phyloP scores from a whole-genome alignment of 30 jellyfish, hydroid and myxozoan genomes.

The Turritopsis dohrnii region DNA sequence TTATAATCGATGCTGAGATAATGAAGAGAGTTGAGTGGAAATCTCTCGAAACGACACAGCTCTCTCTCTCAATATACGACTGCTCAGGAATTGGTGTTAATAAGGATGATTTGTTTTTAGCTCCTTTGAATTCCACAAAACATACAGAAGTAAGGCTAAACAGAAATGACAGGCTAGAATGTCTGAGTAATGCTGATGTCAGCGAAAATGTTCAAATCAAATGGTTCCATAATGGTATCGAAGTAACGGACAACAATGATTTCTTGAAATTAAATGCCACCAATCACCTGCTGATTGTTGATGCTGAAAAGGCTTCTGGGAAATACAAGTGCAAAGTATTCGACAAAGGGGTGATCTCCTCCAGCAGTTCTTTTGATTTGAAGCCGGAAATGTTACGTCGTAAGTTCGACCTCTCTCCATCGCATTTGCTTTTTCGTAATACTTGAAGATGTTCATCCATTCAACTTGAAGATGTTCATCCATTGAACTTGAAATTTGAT shows the following conservation, averaged over 20 bases:
- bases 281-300: background rate
- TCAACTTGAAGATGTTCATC: background rate
- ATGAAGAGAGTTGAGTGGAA: no score
- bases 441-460: background rate
- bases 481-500: no score
- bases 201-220: background rate
- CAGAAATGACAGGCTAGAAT: background rate
- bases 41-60: no score
- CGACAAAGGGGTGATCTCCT: background rate
- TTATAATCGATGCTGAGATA: no score
- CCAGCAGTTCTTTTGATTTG: constrained; percentile 8
- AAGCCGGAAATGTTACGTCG: background rate
- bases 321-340: background rate
- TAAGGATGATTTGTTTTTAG: background rate
- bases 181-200: background rate
- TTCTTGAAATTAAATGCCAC: background rate
- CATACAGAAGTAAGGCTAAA: background rate
- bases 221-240: background rate
- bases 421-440: background rate
- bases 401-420: no score
- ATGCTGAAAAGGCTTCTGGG: background rate
- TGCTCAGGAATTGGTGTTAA: no score
- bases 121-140: background rate
- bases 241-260: background rate
- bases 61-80: no score